Percentiles rank a stretch among this genome's conserved stretches.
Conservation (phyloP, 2,797 vertebrate species). For the Enteromius trimaculatus region DNA sequence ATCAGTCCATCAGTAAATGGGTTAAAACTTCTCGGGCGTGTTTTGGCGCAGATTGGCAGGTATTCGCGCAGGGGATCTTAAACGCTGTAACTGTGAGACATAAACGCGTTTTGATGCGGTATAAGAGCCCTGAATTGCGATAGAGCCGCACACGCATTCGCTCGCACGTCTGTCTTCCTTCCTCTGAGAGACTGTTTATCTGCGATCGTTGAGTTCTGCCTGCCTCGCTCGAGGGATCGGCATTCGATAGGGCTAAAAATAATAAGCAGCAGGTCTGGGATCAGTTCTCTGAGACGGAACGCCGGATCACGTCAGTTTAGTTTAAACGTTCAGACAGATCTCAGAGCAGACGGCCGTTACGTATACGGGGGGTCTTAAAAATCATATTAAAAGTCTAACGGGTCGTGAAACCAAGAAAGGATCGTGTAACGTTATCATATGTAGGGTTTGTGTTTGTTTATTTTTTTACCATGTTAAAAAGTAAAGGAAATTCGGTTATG, state of each 20-base stretch:
- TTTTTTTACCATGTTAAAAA: neutral
- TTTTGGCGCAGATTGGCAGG: neutral
- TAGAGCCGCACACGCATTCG: neutral
- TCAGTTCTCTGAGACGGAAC: neutral
- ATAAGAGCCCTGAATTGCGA: conserved; percentile 6
- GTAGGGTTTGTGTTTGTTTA: neutral
- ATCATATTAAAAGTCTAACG: conserved; percentile 4
- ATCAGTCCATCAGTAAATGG: conserved; percentile 44
- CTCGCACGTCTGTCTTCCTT: conserved; percentile 29
- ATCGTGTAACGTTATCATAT: neutral
- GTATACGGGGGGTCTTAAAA: neutral
- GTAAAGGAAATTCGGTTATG: neutral
- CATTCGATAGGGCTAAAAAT: neutral
- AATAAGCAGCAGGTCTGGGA: conserved; percentile 2
- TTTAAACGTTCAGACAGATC: neutral
- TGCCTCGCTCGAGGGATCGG: conserved; percentile 9
- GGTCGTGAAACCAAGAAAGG: neutral
- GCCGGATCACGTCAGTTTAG: neutral
- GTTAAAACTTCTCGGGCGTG: conserved; percentile 19
- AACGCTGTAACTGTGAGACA: neutral
- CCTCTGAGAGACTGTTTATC: conserved; percentile 24
- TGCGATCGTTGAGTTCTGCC: conserved; percentile 16
- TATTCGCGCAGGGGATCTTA: neutral
- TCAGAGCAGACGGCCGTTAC: neutral
- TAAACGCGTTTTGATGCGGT: neutral